These are phyloP conservation scores for Sisyra terminalis DNA, from an alignment of 2,888 invertebrate species.

Conservation along the genomic window DNA sequence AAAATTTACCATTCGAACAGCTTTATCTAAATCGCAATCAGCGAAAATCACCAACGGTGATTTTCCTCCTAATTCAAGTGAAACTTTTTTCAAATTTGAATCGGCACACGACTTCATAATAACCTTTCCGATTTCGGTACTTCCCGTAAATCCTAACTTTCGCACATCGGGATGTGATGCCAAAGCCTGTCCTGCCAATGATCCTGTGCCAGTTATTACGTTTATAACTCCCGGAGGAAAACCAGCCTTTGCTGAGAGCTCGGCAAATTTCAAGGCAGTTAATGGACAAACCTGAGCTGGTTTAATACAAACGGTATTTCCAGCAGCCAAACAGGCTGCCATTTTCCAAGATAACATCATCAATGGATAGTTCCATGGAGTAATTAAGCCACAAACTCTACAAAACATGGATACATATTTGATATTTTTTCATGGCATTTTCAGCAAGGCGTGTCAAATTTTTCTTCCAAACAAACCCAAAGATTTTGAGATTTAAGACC, in stretches of 20 bases:
- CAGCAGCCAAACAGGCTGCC: slow-evolving; percentile 93
- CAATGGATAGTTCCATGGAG: slow-evolving; percentile 96
- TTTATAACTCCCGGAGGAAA: slow-evolving; percentile 92
- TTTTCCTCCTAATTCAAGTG: slow-evolving; percentile 89
- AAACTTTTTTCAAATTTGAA: slow-evolving; percentile 88
- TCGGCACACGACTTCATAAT: slow-evolving; percentile 85
- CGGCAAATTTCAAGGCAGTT: slow-evolving; percentile 90
- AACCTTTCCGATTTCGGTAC: slow-evolving; percentile 78
- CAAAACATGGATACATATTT: slow-evolving; percentile 11
- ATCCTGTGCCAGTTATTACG: slow-evolving; percentile 70
- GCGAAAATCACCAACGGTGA: slow-evolving; percentile 88
- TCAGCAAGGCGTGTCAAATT: too few species aligned
- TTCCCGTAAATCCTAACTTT: slow-evolving; percentile 93
- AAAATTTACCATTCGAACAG: slow-evolving; percentile 64
- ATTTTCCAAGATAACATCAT: slow-evolving; percentile 99
- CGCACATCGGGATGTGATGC: slow-evolving; percentile 72
- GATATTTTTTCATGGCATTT: too few species aligned
- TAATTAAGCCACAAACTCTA: slow-evolving; percentile 80
- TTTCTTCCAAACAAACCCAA: too few species aligned
- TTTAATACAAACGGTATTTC: slow-evolving; percentile 91
- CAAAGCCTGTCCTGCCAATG: slow-evolving; percentile 69
- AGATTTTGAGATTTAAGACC: too few species aligned
- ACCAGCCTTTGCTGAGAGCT: slow-evolving; percentile 76
- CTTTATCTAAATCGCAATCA: slow-evolving; percentile 88
- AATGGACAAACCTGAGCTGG: slow-evolving; percentile 86